Percentiles rank a stretch among this genome's conserved stretches.
These are phyloP conservation scores for Cephus pulcher DNA, from an alignment of 2,888 invertebrate species.

Conservation along the genomic window DNA sequence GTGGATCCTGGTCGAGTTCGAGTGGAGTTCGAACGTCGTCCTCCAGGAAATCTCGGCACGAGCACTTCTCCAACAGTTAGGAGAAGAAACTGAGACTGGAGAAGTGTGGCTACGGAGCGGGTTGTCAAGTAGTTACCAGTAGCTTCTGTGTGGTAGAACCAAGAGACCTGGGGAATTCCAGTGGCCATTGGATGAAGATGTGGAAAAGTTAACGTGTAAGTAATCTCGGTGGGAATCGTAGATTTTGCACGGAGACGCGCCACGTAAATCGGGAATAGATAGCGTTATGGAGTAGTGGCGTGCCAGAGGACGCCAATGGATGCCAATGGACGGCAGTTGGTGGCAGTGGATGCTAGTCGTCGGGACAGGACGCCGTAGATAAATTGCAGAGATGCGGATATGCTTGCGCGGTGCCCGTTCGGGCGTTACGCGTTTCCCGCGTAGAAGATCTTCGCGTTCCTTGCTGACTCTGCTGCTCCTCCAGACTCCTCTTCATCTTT, in stretches of 20 bases:
- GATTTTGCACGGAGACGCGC: slow-evolving; percentile 9
- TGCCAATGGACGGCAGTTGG: not conserved
- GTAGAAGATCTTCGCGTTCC: slow-evolving; percentile 17
- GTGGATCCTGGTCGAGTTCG: not conserved
- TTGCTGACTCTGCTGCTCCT: slow-evolving; percentile 35
- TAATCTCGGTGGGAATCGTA: not conserved
- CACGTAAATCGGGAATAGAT: slow-evolving; percentile 23
- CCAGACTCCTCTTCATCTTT: slow-evolving; percentile 32
- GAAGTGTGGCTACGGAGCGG: not conserved
- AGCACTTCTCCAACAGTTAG: not conserved
- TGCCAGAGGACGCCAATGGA: not conserved
- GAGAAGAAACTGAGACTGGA: not conserved
- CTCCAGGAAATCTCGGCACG: not conserved
- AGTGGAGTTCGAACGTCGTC: not conserved
- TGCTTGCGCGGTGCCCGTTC: slow-evolving; percentile 27
- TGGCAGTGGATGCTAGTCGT: not conserved
- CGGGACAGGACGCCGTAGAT: slow-evolving; percentile 20
- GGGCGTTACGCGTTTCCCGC: slow-evolving; percentile 27
- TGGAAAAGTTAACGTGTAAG: not conserved
- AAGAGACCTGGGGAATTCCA: not conserved
- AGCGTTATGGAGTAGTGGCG: slow-evolving; percentile 15
- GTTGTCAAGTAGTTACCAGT: not conserved
- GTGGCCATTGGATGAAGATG: not conserved
- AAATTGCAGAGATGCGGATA: slow-evolving; percentile 33
- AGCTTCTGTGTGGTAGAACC: not conserved